phyloP scores from a whole-genome alignment of 2,888 invertebrate species.

The Bruchidius siliquastri region DNA sequence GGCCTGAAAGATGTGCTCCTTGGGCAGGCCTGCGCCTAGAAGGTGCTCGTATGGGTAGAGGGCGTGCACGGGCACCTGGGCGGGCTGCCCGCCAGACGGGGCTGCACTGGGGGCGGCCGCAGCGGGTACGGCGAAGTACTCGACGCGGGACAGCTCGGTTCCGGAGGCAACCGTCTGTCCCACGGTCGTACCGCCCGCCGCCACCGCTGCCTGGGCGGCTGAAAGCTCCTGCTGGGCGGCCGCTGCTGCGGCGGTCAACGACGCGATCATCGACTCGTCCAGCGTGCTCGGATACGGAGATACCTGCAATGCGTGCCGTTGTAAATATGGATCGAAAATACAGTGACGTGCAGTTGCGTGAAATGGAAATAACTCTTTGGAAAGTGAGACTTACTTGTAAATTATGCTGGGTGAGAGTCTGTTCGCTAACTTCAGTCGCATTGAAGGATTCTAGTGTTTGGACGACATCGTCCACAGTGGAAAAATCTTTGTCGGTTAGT shows the following conservation, averaged over 20 bases:
- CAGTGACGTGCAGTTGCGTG: too few species aligned
- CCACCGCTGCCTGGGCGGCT: slow-evolving; percentile 38
- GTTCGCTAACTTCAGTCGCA: slow-evolving; percentile 50
- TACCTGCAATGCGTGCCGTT: slow-evolving; percentile 30
- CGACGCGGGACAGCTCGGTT: slow-evolving; percentile 45
- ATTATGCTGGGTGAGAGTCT: slow-evolving; percentile 42
- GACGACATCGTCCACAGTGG: slow-evolving; percentile 44
- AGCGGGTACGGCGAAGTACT: slow-evolving; percentile 48
- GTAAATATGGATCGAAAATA: too few species aligned
- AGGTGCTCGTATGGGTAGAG: slow-evolving; percentile 47
- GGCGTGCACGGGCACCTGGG: slow-evolving; percentile 42
- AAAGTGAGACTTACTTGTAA: slow-evolving; percentile 37
- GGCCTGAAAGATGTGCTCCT: slow-evolving; percentile 43
- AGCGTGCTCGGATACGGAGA: slow-evolving; percentile 42
- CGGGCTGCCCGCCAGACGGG: neutral
- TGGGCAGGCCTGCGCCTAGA: slow-evolving; percentile 45
- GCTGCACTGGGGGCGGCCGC: slow-evolving; percentile 17
- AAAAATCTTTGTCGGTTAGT: slow-evolving; percentile 38
- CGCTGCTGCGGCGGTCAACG: slow-evolving; percentile 34
- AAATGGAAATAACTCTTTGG: too few species aligned
- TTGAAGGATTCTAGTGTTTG: slow-evolving; percentile 51
- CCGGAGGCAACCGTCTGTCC: slow-evolving; percentile 37
- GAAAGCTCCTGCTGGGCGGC: slow-evolving; percentile 42
- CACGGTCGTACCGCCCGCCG: slow-evolving; percentile 30
- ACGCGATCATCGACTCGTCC: slow-evolving; percentile 46